Evolutionary conservation across 2,888 invertebrate species (phyloP), one percentile per base, ranked within the genome.

Genomic region (Cheilosia variabilis): DNA sequence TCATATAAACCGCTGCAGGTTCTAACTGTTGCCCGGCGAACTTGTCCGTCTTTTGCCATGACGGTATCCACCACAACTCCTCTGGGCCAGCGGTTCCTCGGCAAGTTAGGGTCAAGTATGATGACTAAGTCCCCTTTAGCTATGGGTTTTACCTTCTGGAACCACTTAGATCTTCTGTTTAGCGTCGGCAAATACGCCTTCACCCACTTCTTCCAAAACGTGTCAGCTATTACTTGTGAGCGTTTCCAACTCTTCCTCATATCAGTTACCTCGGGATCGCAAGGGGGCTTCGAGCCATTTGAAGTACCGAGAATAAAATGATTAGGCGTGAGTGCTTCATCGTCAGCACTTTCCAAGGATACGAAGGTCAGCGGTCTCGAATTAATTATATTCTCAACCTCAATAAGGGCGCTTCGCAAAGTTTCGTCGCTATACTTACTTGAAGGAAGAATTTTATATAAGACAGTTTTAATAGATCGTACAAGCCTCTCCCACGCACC

Each of bases 181-280:
- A 88, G 43, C 0, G 72, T 87, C 7, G 89, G 88, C 1, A 88
- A 50, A 53, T 87, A 88, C 19, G 17, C 37, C 53, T 87, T 88
- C 87, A 66, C 17, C 68, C 53, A 58, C 31, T 62, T 57, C 41
- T 66, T 66, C 73, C 73, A 80, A n/a, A 66, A 76, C 2, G 7
- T 22, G 31, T 76, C 34, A 3, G 75, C 57, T 9, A 57, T 37
- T 9, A 41, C 0, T 50, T 75, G 75, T 13, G 75, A 43, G 0
- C 17, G 37, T 55, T 41, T 75, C 66, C 76, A 66, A n/a, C 37
- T 76, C 13, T 63, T 50, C 31, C 53, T 66, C 6, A 60, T 13
- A 27, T 52, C 50, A 6, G 15, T 13, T 2, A 17, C 4, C 1
- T 63, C 19, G 1, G 9, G 6, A 37, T 66, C 37, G 4, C 66